Evolutionary conservation across 2,113 vertebrate species (phyloP), one percentile per base, ranked within the genome.

Genomic region (Oryzias curvinotus): DNA sequence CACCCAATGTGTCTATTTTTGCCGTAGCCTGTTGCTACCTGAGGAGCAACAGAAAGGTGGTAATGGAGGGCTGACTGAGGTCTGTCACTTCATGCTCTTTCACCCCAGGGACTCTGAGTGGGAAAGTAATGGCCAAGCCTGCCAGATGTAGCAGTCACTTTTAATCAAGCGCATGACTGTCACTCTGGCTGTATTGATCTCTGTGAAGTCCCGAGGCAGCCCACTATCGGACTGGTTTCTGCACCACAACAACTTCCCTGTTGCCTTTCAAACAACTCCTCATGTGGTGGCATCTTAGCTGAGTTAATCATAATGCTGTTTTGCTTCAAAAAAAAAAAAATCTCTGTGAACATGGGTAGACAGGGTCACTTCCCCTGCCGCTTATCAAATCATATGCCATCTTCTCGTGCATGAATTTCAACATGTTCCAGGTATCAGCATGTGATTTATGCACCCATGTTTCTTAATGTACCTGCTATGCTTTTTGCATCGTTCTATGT

Each of bases 111-210:
- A 87, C 78, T 76, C 64, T 47, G 75, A 80, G 85, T 91, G 90
- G 86, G 87, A 91, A 90, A 89, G 89, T 90, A 92, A 91, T 90
- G 89, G 89, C 85, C 65, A 45, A 65, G 82, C 77, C 87, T 91
- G 88, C 88, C 88, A 91, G 90, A 92, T 92, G 91, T 91, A 91
- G 88, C 87, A 85, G 90, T 93, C 91, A 92, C 88, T 92, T 93
- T 92, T 91, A 93, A 92, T 93, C 90, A 89, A 91, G 87, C 86
- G 78, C 83, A 88, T 56, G 59, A 78, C 84, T 90, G 89, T 93
- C 90, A 91, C 78, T 88, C 86, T 57, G 57, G 67, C 77, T 64
- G 75, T 90, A 91, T 92, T 91, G 91, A 93, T 93, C 92, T 71
- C 64, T 54, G 82, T 75, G 67, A 90, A 80, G 78, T 80, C 88